These are phyloP conservation scores for Platysteira castanea DNA, from an alignment of 2,113 vertebrate genomes.

Conservation along the genomic window DNA sequence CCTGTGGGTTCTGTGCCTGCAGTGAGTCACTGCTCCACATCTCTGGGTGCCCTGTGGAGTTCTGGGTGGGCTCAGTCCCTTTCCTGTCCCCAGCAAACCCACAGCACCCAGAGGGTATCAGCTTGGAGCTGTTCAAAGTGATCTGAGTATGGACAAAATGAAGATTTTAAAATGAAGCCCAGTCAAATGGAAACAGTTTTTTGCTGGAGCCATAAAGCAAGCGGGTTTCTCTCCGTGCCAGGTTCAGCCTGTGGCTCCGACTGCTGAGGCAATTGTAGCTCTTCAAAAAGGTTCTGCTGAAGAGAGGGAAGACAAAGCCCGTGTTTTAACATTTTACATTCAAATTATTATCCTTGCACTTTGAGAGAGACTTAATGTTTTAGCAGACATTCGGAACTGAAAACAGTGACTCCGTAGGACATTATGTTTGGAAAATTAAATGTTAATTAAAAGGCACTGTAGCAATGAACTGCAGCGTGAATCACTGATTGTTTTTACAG, in stretches of 20 bases:
- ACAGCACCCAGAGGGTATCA: neutral
- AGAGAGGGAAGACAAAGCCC: neutral
- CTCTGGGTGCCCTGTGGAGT: neutral
- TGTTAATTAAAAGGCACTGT: conserved; percentile 43
- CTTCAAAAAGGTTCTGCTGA: neutral
- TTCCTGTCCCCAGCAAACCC: neutral
- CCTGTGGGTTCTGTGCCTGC: neutral
- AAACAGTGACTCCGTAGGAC: conserved; percentile 21
- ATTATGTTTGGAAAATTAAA: conserved; percentile 47
- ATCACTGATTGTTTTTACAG: conserved; percentile 44
- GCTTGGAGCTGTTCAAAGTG: neutral
- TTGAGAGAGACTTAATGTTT: conserved; percentile 18
- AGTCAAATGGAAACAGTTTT: neutral
- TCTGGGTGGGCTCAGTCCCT: neutral
- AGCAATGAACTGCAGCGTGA: neutral
- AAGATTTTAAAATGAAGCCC: neutral
- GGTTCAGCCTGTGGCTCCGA: neutral
- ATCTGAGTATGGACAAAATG: neutral
- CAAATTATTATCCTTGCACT: neutral
- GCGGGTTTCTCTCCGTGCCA: neutral
- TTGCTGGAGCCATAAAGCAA: neutral
- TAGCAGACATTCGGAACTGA: neutral
- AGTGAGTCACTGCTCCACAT: neutral
- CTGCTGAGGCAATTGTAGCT: neutral
- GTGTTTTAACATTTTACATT: conserved; percentile 23